Evolutionary conservation across 2,888 invertebrate genomes (phyloP).

Genomic region (Brenthis hecate): DNA sequence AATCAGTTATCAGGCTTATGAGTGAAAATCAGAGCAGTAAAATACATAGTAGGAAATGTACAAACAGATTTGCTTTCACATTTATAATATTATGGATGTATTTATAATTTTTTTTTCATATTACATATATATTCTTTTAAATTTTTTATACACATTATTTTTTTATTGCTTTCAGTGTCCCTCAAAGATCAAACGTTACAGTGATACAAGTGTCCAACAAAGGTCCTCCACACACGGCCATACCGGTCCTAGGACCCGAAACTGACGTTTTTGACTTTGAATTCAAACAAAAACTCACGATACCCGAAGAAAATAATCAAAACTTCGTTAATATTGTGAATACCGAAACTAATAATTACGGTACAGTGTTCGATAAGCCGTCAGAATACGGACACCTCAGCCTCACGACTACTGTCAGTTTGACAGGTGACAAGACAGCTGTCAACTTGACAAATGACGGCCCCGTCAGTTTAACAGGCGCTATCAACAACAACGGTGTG

Average conservation of each 20-base stretch:
- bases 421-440: conserved; percentile 32
- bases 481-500: conserved; percentile 45
- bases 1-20: no score
- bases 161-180: conserved; percentile 48
- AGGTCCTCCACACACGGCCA: conserved; percentile 71
- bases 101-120: no score
- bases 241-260: conserved; percentile 64
- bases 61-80: no score
- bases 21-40: no score
- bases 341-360: conserved; percentile 64
- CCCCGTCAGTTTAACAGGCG: conserved; percentile 56
- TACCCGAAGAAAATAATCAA: conserved; percentile 38
- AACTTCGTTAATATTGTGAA: conserved; percentile 70
- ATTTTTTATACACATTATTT: background rate
- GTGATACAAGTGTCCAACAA: conserved; percentile 84
- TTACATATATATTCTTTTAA: background rate
- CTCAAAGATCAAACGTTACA: conserved; percentile 75
- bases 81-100: no score
- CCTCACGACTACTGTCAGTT: conserved; percentile 68
- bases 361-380: conserved; percentile 60
- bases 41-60: no score
- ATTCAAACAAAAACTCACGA: conserved; percentile 54
- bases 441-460: conserved; percentile 53
- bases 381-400: conserved; percentile 71
- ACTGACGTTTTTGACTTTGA: conserved; percentile 66